phyloP scores from a whole-genome alignment of 1,140 invertebrate genomes.

The Oscheius sp. region DNA sequence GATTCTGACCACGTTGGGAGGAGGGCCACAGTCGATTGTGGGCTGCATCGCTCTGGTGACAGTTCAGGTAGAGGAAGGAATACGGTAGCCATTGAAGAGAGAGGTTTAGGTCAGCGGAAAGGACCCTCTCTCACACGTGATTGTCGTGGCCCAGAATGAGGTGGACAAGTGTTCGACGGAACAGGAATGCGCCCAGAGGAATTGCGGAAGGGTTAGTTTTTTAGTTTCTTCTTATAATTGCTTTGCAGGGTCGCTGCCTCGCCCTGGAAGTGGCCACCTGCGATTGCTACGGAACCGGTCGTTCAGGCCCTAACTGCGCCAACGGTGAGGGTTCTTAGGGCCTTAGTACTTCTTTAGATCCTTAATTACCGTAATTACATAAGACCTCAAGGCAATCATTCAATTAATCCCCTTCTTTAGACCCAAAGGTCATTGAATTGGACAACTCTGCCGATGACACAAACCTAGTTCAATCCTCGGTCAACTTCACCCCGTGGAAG shows the following conservation, averaged over 20 bases:
- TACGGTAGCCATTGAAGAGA: neutral
- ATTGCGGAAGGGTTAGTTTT: neutral
- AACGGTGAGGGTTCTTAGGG: conserved; percentile 6
- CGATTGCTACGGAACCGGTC: conserved; percentile 19
- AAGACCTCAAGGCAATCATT: too few species aligned
- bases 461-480: neutral
- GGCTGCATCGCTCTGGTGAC: conserved; percentile 20
- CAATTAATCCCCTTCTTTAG: too few species aligned
- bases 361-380: neutral
- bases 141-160: neutral
- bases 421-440: conserved; percentile 8
- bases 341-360: neutral
- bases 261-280: conserved; percentile 24
- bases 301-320: conserved; percentile 20
- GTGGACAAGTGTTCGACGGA: neutral
- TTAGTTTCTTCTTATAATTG: neutral
- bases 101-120: neutral
- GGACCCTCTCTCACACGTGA: neutral
- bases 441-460: conserved; percentile 25
- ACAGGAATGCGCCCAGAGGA: neutral
- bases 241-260: conserved; percentile 18
- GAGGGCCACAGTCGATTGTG: conserved; percentile 17
- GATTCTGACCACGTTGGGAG: conserved; percentile 4
- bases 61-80: conserved; percentile 4
- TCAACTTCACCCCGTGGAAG: conserved; percentile 18